Percentiles rank a stretch among this genome's conserved stretches.
Conservation (phyloP, 2,797 vertebrate genomes). For the Pseudochirops corinnae region DNA sequence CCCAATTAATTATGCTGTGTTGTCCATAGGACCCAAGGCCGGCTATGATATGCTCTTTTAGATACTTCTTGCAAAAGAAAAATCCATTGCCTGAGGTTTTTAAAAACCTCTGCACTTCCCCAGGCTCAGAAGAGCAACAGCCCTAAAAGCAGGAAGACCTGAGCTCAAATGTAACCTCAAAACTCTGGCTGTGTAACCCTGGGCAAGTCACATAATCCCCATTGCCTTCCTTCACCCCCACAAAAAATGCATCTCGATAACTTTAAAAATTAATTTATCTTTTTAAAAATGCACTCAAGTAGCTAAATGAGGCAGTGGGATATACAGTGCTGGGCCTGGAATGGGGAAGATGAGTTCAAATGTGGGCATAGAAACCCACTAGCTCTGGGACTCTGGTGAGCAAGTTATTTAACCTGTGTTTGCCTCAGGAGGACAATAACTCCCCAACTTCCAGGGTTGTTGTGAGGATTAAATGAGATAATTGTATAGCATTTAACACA, state of each 20-base stretch:
- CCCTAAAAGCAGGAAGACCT: not conserved
- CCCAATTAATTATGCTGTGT: not conserved
- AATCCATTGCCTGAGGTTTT: not conserved
- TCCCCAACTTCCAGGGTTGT: not conserved
- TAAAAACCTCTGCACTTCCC: too few species aligned
- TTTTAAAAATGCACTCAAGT: too few species aligned
- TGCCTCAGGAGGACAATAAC: not conserved
- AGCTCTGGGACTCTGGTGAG: not conserved
- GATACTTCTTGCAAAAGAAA: constrained; percentile 1
- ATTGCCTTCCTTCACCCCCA: not conserved
- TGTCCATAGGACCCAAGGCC: not conserved
- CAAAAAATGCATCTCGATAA: not conserved
- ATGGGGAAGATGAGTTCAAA: too few species aligned
- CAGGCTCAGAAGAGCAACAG: not conserved
- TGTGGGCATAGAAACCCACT: too few species aligned
- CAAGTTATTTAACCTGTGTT: not conserved
- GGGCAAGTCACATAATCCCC: too few species aligned
- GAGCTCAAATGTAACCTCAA: too few species aligned
- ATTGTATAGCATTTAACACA: not conserved
- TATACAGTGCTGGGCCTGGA: too few species aligned
- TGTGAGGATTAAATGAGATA: not conserved
- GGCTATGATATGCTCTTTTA: not conserved
- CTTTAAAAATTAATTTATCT: too few species aligned
- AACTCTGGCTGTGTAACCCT: not conserved
- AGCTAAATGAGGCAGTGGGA: too few species aligned